Base-by-base conservation (phyloP, 1,140 invertebrate species). In the Rhyacophila brunnea region DNA sequence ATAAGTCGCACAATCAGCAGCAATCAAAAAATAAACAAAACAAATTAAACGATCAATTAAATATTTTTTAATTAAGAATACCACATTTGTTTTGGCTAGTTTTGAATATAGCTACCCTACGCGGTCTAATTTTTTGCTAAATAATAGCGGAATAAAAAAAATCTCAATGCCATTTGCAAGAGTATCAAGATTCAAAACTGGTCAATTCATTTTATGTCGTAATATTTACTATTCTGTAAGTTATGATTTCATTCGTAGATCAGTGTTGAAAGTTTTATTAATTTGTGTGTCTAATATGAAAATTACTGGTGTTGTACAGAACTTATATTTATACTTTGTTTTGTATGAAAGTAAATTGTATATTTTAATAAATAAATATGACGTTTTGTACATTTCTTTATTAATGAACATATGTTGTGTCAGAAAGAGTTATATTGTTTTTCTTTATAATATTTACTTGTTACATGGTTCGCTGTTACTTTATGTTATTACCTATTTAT, bases 1-100 rank as follows among this genome's bases (percentile, higher is more conserved):
- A 38, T 64, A 64, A 64, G 56, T 59, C 47, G 62, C 56, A 59
- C 62, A 59, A 64, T 59, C 56, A 59, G 20, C 19, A 57, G 44
- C 34, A 54, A 54, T 54, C 42, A 47, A 55, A 47, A 55, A 46
- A 55, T 43, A 46, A 46, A 55, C 28, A 28, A 36, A 35, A 54
- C 19, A 40, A 36, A 15, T 32, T 43, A 23, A 55, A 35, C 6
- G 20, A 54, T 18, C 47, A 50, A 50, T 23, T 50, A n/a, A n/a
- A n/a, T n/a, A 28, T 36, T 36, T 50, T 35, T 36, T 50, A 14
- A 38, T 15, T 43, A 53, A 53, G 23, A 44, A 7, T 23, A 3
- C 23, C 3, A 28, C 23, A 28, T 9, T 28, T 28, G 9, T 5
- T 3, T 28, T 28, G 23, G 4, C 23, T 28, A 28, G 23, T 28